Percentiles rank a stretch among this genome's conserved stretches.
phyloP scores from a whole-genome alignment of 1,140 invertebrate species.

The Trichonephila inaurata region DNA sequence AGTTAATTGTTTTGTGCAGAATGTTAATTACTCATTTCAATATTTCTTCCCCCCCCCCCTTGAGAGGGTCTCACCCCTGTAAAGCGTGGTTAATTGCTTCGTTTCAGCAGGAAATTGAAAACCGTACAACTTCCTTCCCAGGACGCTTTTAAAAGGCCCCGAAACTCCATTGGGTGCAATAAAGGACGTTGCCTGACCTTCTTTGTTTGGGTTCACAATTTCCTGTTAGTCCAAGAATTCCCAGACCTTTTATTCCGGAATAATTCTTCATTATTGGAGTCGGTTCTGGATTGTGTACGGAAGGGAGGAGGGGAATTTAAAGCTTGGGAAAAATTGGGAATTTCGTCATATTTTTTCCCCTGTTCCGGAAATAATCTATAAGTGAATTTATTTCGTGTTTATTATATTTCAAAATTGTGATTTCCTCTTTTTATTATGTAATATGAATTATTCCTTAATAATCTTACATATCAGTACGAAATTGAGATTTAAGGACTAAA shows the following conservation, averaged over 20 bases:
- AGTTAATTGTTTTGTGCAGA: slow-evolving; percentile 68
- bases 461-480: no score
- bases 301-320: neutral
- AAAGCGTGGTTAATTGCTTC: slow-evolving; percentile 24
- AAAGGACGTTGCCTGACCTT: neutral
- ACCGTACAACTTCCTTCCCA: slow-evolving; percentile 60
- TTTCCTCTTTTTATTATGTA: no score
- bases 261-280: slow-evolving; percentile 38
- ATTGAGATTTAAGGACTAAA: no score
- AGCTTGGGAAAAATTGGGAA: neutral
- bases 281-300: neutral
- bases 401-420: neutral
- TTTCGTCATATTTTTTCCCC: neutral
- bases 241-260: neutral
- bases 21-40: slow-evolving; percentile 71
- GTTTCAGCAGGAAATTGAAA: slow-evolving; percentile 65
- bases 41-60: neutral
- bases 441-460: no score
- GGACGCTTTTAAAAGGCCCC: neutral
- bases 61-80: neutral
- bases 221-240: slow-evolving; percentile 45
- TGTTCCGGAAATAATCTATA: neutral
- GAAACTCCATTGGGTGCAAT: neutral
- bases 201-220: slow-evolving; percentile 66
- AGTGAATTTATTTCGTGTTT: neutral